These are phyloP conservation scores for Bombus huntii DNA, from an alignment of 1,140 invertebrate species.

Conservation along the genomic window DNA sequence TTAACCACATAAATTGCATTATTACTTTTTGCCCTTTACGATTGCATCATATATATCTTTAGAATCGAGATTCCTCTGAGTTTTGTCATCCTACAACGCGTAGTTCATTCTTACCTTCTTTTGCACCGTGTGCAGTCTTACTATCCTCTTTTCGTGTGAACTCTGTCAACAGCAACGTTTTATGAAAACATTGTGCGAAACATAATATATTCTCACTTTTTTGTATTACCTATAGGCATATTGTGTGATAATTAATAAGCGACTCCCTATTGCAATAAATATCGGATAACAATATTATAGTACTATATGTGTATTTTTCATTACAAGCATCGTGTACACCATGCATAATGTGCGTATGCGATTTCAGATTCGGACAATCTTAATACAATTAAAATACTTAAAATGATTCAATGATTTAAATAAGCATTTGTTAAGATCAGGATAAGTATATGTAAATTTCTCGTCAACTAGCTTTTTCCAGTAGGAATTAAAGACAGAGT, in stretches of 20 bases:
- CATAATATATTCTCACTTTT: neutral
- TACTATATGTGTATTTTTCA: neutral
- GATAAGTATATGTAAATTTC: neutral
- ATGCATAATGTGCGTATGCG: too few relatives aligned
- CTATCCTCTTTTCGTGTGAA: neutral
- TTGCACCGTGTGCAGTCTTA: too few relatives aligned
- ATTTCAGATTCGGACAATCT: too few relatives aligned
- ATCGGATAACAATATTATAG: neutral
- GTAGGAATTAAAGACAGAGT: neutral
- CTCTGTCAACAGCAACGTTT: neutral
- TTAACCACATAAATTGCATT: conserved; percentile 16
- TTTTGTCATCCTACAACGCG: neutral
- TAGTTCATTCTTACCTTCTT: neutral
- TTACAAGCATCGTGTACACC: neutral
- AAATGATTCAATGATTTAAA: neutral
- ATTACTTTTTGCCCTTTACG: neutral
- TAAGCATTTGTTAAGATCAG: neutral
- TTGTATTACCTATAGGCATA: neutral
- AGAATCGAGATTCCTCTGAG: too few relatives aligned
- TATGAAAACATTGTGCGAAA: neutral
- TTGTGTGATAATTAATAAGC: neutral
- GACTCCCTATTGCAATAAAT: neutral
- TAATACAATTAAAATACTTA: too few relatives aligned
- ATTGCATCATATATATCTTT: neutral
- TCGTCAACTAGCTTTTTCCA: neutral